Evolutionary conservation across 2,888 invertebrate species (phyloP).

Genomic region (Apocheima hispidaria): DNA sequence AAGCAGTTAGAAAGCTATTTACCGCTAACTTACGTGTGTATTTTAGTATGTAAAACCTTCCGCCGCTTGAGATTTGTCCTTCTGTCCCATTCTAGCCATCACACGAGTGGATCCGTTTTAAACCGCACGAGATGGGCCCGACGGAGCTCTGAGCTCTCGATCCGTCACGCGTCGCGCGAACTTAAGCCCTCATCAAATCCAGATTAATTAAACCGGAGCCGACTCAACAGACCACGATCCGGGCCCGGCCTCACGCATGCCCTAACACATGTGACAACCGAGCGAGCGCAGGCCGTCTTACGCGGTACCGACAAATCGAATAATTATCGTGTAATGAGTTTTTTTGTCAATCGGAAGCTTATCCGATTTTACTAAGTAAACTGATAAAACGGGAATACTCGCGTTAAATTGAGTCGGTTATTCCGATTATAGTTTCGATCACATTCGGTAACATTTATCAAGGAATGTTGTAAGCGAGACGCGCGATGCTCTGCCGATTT

Average conservation of each 20-base stretch:
- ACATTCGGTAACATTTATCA: no score
- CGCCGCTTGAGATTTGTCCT: not conserved
- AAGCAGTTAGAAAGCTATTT: no score
- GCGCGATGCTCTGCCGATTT: no score
- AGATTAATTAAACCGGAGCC: slow-evolving; percentile 80
- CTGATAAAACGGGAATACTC: no score
- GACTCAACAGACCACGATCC: slow-evolving; percentile 73
- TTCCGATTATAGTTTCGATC: no score
- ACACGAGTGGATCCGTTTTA: slow-evolving; percentile 69
- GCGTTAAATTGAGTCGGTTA: no score
- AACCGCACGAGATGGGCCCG: slow-evolving; percentile 72
- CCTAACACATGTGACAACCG: slow-evolving; percentile 58
- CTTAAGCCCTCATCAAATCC: slow-evolving; percentile 85
- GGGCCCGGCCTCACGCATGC: slow-evolving; percentile 66
- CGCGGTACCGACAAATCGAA: slow-evolving; percentile 36
- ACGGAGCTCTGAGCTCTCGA: slow-evolving; percentile 69
- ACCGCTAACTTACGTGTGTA: no score
- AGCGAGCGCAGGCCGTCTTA: slow-evolving; percentile 17
- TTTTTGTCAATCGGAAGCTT: slow-evolving; percentile 37
- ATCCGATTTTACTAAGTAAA: slow-evolving; percentile 16
- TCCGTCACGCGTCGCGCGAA: slow-evolving; percentile 81
- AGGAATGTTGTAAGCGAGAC: no score
- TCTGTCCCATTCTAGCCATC: not conserved
- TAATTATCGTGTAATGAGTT: slow-evolving; percentile 46
- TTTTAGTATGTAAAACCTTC: not conserved